Percentiles rank a stretch among this genome's conserved stretches.
Evolutionary conservation across 2,113 vertebrate species (phyloP).

Genomic region (Ictalurus punctatus): DNA sequence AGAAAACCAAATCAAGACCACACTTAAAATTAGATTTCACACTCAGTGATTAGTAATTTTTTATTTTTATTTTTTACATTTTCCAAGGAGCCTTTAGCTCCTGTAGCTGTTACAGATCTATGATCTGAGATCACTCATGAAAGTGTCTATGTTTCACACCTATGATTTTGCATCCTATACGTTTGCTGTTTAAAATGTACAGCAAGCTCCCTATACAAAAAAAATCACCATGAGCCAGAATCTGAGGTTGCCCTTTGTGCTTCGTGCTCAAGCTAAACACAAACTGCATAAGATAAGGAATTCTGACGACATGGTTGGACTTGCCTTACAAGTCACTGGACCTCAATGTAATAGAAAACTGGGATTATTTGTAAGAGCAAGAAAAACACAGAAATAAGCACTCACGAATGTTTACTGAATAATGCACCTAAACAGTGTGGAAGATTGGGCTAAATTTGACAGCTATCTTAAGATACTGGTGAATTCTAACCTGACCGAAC

Average conservation of each 20-base stretch:
- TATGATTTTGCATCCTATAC: neutral
- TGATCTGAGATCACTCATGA: neutral
- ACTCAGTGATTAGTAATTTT: neutral
- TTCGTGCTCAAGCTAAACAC: neutral
- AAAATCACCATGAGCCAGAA: neutral
- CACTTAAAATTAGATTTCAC: neutral
- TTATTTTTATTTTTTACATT: neutral
- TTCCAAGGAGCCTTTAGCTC: no score
- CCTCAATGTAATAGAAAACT: neutral
- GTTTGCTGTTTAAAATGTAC: neutral
- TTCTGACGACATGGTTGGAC: neutral
- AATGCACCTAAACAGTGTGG: neutral
- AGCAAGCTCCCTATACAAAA: neutral
- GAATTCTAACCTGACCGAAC: neutral
- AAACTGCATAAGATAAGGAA: neutral
- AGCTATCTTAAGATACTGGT: neutral
- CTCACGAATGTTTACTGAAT: neutral
- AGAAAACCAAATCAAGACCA: neutral
- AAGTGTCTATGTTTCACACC: neutral
- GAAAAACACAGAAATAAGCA: neutral
- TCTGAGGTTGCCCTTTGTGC: neutral
- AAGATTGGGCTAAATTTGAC: neutral
- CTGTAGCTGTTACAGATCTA: neutral
- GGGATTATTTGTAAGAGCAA: neutral
- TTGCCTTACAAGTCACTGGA: neutral